Evolutionary conservation across 1,140 invertebrate genomes (phyloP), one percentile per base, ranked within the genome.

Genomic region (Pachyrhynchus sulphureomaculatus): DNA sequence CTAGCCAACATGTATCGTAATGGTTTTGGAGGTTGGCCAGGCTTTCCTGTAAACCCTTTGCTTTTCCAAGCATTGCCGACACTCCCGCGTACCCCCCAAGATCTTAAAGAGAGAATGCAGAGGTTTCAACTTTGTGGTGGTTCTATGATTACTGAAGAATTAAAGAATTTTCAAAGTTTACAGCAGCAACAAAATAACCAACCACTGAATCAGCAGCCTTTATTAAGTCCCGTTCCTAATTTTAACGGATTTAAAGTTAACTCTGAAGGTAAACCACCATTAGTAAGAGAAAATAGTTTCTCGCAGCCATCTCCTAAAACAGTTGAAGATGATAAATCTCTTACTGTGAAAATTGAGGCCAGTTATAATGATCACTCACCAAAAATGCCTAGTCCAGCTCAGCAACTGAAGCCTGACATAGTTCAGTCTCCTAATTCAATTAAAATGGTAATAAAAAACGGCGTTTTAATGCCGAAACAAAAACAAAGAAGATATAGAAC

Each of bases 381-480:
- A 13, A 71, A 69, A 53, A 47, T 72, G 45, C 77, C 65, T 69
- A 17, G 32, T 18, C 52, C 36, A 18, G 33, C 47, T 4, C 53
- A 58, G n/a, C 49, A 59, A 48, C 41, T 64, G 0, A 71, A 66
- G 21, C 47, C 65, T 13, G 77, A 78, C 17, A 71, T 77, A 15
- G 71, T 73, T 53, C 78, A 41, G 15, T 76, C 74, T 20, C 72
- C 79, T 0, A 88, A 88, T 67, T 87, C 88, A 1, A 88, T 92
- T 0, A 90, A 92, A 74, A 91, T 92, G 90, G 90, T 93, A 0
- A 90, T 93, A 49, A 93, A 92, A 75, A 93, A 93, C 59, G 91
- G 91, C 0, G 86, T 92, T 0, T 75, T 93, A 0, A 91, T 93
- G 84, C 91, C 90, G 0, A 94, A 94, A 68, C 92, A 93, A 61